Conservation (phyloP, 2,797 vertebrate species). For the Sebastolobus altivelis region DNA sequence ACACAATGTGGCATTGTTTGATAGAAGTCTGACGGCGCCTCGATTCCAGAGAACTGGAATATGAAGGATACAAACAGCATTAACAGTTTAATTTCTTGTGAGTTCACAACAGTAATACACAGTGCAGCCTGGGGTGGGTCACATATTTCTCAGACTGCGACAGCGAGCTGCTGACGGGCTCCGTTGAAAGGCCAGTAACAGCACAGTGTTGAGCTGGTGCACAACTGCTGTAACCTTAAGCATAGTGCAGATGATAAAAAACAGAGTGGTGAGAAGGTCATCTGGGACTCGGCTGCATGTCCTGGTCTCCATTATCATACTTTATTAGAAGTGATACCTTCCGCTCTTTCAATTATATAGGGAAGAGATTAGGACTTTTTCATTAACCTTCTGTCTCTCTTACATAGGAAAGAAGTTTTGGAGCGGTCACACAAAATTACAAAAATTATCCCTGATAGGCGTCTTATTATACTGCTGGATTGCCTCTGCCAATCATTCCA, state of each 20-base stretch:
- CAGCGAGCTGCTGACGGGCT: conserved; percentile 47
- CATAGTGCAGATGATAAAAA: conserved; percentile 46
- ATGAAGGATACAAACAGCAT: conserved; percentile 25
- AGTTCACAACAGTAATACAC: conserved; percentile 50
- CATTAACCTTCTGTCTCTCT: conserved; percentile 69
- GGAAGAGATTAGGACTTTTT: conserved; percentile 63
- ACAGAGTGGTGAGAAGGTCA: conserved; percentile 53
- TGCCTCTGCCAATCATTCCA: conserved; percentile 31
- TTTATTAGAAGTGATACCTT: conserved; percentile 72
- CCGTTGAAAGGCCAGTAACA: conserved; percentile 29
- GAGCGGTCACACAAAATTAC: conserved; percentile 49
- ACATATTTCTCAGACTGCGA: conserved; percentile 46
- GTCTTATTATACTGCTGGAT: conserved; percentile 31
- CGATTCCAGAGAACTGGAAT: not conserved
- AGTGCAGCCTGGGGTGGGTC: conserved; percentile 47
- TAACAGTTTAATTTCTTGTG: conserved; percentile 62
- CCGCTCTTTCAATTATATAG: conserved; percentile 67
- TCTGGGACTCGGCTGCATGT: conserved; percentile 51
- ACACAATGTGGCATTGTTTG: too few species aligned
- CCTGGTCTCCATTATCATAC: conserved; percentile 62
- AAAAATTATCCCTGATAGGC: conserved; percentile 49
- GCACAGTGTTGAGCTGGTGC: conserved; percentile 17
- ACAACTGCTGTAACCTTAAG: conserved; percentile 49
- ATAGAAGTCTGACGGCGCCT: not conserved
- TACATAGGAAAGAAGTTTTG: conserved; percentile 42